Conservation (phyloP, 2,888 invertebrate species). For the Cryptocephalus moraei region DNA sequence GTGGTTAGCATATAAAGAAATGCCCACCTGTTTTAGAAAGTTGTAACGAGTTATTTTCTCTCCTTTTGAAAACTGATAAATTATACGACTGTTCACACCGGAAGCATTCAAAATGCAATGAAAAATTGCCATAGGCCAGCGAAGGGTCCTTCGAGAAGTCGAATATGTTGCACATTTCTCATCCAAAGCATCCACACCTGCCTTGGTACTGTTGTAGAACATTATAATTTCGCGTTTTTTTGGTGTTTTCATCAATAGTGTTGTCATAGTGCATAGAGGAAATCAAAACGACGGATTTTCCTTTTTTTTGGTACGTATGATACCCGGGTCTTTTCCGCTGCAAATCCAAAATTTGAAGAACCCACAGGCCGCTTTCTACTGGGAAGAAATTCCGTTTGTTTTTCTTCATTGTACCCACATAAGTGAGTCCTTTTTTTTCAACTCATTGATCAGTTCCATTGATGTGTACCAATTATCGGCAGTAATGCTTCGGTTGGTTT, state of each 20-base stretch:
- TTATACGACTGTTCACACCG: slow-evolving; percentile 6
- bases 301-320: slow-evolving; percentile 7
- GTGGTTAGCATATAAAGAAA: too few species aligned
- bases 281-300: slow-evolving; percentile 13
- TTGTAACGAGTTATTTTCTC: slow-evolving; percentile 4
- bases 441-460: too few species aligned
- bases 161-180: slow-evolving; percentile 16
- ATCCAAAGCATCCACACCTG: slow-evolving; percentile 15
- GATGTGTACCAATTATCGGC: too few species aligned
- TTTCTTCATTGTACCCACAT: too few species aligned
- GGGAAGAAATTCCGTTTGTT: too few species aligned
- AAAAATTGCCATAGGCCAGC: slow-evolving; percentile 18
- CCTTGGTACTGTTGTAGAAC: slow-evolving; percentile 18
- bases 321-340: slow-evolving; percentile 2
- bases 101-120: slow-evolving; percentile 13
- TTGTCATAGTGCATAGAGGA: slow-evolving; percentile 15
- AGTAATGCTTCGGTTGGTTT: too few species aligned
- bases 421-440: too few species aligned
- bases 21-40: slow-evolving; percentile 4
- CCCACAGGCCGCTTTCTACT: too few species aligned
- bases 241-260: slow-evolving; percentile 6
- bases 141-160: slow-evolving; percentile 11
- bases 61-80: slow-evolving; percentile 7
- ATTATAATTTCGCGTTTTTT: slow-evolving; percentile 16
- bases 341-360: slow-evolving; percentile 17